Evolutionary conservation across 2,888 invertebrate species (phyloP), one percentile per base, ranked within the genome.

Genomic region (Dryococelus australis): DNA sequence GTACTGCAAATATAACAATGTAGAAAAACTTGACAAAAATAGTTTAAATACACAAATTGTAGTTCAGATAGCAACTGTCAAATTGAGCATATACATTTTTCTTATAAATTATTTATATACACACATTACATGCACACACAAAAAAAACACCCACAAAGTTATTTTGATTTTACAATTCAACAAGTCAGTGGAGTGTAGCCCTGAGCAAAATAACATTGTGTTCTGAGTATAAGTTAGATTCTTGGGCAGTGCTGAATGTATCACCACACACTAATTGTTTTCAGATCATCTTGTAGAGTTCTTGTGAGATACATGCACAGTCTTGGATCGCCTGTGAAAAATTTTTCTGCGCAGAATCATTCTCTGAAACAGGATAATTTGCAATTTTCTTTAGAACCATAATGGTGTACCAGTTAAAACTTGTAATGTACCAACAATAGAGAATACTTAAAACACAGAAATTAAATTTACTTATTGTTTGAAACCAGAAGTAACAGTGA

Each of bases 241-340:
- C 65, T 65, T 24, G 6, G n/a, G 65, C n/a, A 65, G 20, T 65
- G 65, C 65, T 65, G 65, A 20, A 65, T 0, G 65, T 20, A 65
- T 9, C 65, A 65, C 6, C 8, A 10, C 65, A 16, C 8, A n/a
- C 16, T 65, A 65, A 65, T 0, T 16, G 51, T 65, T 65, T 65
- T 65, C n/a, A n/a, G 20, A 65, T 65, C 65, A 65, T n/a, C 65
- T 65, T 2, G 65, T n/a, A 4, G 83, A 28, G 43, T 83, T 83
- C 83, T 89, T 89, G 90, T 91, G 92, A n/a, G 92, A 90, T 84
- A 92, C 92, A 89, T 93, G 93, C 28, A 93, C 92, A 9, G 93
- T 93, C 90, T 93, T 93, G 90, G 93, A 93, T 89, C 92, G 91
- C 89, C 93, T 28, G 28, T 83, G 83, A 28, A 83, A 83, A 83